Percentiles rank a stretch among this genome's conserved stretches.
phyloP scores from a whole-genome alignment of 2,113 vertebrate species.

The Sceloporus tristichus region DNA sequence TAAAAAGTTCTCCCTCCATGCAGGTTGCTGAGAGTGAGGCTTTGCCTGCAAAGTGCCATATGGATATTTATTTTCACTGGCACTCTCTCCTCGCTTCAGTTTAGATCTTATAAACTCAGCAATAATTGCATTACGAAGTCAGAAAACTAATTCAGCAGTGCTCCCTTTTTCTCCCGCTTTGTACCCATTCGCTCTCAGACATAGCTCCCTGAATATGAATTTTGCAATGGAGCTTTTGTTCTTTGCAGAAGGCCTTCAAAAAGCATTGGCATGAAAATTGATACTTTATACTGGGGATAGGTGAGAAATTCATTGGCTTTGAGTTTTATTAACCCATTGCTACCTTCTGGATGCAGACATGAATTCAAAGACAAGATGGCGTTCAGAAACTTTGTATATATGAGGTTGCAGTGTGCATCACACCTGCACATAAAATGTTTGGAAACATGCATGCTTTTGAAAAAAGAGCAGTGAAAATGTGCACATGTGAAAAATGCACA shows the following conservation, averaged over 20 bases:
- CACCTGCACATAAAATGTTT: background rate
- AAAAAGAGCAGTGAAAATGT: background rate
- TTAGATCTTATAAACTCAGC: background rate
- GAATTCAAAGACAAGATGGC: background rate
- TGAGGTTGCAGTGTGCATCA: background rate
- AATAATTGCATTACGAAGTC: conserved; percentile 29
- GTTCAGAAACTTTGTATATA: background rate
- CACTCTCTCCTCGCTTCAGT: background rate
- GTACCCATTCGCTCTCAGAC: background rate
- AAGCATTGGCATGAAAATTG: background rate
- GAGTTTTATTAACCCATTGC: background rate
- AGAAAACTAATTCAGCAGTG: background rate
- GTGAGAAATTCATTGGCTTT: background rate
- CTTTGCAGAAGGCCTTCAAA: background rate
- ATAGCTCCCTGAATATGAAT: background rate
- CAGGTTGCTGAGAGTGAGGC: conserved; percentile 12
- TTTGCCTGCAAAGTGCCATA: conserved; percentile 35
- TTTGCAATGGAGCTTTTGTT: background rate
- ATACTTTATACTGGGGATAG: background rate
- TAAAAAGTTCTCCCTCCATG: conserved; percentile 36
- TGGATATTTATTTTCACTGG: conserved; percentile 45
- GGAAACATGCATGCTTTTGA: background rate
- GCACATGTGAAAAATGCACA: too few relatives aligned
- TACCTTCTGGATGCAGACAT: background rate
- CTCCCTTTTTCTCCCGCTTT: background rate